Evolutionary conservation across 2,113 vertebrate species (phyloP).

Genomic region (Apteryx mantelli): DNA sequence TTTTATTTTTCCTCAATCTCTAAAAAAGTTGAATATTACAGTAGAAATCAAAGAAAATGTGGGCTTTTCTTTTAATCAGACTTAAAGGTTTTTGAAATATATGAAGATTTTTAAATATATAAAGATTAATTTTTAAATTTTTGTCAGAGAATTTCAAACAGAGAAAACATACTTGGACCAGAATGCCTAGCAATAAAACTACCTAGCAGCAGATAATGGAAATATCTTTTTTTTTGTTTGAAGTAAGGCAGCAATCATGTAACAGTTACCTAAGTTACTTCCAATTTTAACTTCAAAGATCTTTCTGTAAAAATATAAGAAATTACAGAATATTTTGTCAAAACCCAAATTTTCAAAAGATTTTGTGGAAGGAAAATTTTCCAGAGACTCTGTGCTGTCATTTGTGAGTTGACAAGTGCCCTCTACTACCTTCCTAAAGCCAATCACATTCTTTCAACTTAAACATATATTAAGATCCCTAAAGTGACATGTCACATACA

Average conservation of each 20-base stretch:
- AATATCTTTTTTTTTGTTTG: background rate
- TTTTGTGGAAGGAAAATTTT: background rate
- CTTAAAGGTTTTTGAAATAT: background rate
- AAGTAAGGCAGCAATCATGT: background rate
- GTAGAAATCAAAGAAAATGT: background rate
- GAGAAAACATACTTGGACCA: constrained; percentile 5
- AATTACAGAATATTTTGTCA: background rate
- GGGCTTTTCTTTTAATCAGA: background rate
- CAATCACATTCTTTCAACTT: background rate
- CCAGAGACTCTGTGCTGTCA: background rate
- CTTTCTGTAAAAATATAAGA: background rate
- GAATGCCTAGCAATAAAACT: background rate
- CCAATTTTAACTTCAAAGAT: background rate
- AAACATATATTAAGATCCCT: background rate
- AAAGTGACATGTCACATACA: background rate
- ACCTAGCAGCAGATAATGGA: background rate
- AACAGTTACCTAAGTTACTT: background rate
- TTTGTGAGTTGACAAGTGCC: background rate
- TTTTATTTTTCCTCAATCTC: background rate
- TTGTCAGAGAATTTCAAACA: constrained; percentile 1
- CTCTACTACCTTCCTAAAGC: background rate
- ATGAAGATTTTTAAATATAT: background rate
- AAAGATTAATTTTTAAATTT: background rate
- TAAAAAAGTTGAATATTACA: background rate
- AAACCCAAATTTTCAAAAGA: background rate